Evolutionary conservation across 2,888 invertebrate species (phyloP).

Genomic region (Mylabris sibirica): DNA sequence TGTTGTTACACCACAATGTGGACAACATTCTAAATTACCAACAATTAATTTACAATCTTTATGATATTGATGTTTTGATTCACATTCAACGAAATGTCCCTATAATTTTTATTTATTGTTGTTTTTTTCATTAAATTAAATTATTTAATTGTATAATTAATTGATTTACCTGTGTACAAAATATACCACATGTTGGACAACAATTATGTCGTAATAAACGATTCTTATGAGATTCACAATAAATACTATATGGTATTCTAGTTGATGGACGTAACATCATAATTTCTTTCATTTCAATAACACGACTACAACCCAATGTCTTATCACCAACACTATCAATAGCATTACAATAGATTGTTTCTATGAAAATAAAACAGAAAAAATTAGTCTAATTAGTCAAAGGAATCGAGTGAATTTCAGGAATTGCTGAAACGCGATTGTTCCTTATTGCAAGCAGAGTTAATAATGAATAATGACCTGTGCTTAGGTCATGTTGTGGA

Average conservation of each 20-base stretch:
- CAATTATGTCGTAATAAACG: constrained; percentile 83
- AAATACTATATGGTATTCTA: constrained; percentile 79
- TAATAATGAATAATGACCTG: too few species aligned
- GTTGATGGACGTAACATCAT: constrained; percentile 75
- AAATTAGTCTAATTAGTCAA: constrained; percentile 13
- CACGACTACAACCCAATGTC: constrained; percentile 82
- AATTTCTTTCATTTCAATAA: constrained; percentile 65
- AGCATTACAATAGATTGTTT: constrained; percentile 75
- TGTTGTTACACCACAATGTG: constrained; percentile 75
- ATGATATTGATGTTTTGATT: constrained; percentile 82
- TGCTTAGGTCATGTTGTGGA: too few species aligned
- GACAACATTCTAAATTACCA: constrained; percentile 66
- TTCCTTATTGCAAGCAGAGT: too few species aligned
- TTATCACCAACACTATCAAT: constrained; percentile 78
- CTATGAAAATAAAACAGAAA: constrained; percentile 52
- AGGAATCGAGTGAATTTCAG: constrained; percentile 33
- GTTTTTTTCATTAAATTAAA: too few species aligned
- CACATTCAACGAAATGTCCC: constrained; percentile 86
- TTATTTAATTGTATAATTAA: too few species aligned
- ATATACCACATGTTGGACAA: constrained; percentile 88
- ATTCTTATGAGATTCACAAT: constrained; percentile 81
- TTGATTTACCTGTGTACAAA: constrained; percentile 84
- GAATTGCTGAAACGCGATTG: too few species aligned
- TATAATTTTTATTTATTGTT: too few species aligned
- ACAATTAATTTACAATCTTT: constrained; percentile 69